A percentile compares a stretch with the other conserved stretches of the same genome.
phyloP scores from a whole-genome alignment of 2,888 invertebrate genomes.

The Lymantria dispar region DNA sequence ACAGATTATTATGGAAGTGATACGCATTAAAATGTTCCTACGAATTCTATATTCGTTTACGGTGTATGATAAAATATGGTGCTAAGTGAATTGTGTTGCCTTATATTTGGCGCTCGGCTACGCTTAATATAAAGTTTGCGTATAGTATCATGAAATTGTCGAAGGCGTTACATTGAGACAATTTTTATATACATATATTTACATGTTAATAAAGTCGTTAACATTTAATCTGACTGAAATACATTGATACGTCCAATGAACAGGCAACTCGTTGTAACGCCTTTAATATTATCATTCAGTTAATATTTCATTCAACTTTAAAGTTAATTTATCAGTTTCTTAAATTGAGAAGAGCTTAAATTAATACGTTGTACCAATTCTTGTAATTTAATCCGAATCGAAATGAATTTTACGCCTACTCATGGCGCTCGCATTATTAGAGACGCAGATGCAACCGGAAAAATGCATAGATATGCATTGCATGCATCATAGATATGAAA shows the following conservation, averaged over 20 bases:
- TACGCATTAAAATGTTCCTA: background rate
- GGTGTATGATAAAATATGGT: constrained; percentile 33
- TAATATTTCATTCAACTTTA: constrained; percentile 8
- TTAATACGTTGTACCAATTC: constrained; percentile 14
- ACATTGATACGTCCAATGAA: constrained; percentile 21
- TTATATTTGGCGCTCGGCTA: constrained; percentile 37
- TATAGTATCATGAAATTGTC: constrained; percentile 24
- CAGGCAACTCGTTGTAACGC: constrained; percentile 10
- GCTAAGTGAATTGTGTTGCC: constrained; percentile 46
- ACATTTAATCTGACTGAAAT: constrained; percentile 20
- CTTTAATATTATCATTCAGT: constrained; percentile 20
- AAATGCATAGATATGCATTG: no score
- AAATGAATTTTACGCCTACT: constrained; percentile 11
- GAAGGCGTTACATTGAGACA: constrained; percentile 24
- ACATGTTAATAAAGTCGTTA: constrained; percentile 15
- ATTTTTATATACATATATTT: constrained; percentile 23
- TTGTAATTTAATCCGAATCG: constrained; percentile 4
- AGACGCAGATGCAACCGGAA: no score
- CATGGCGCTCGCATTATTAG: constrained; percentile 10
- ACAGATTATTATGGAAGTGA: background rate
- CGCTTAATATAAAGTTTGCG: constrained; percentile 22
- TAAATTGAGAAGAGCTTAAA: constrained; percentile 32
- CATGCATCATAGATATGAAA: no score
- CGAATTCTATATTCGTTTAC: background rate
- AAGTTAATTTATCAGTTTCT: constrained; percentile 30